Evolutionary conservation across 2,797 vertebrate genomes (phyloP).

Genomic region (Tangara arthus): DNA sequence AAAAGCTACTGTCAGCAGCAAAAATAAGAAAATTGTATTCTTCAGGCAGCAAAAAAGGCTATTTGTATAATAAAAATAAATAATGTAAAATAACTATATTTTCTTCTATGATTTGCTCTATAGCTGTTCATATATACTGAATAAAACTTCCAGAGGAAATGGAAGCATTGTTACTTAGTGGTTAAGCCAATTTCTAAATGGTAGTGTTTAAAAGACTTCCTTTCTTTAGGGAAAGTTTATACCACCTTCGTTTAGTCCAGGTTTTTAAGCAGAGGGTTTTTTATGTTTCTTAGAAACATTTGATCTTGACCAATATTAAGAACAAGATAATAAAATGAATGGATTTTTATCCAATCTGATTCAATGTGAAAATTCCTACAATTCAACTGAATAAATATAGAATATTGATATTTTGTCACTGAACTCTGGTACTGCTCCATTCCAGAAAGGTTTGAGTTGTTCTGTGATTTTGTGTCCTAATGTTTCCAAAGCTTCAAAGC

Average conservation of each 20-base stretch:
- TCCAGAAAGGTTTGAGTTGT: background rate
- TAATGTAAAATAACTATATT: background rate
- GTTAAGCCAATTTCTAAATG: background rate
- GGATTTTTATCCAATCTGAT: background rate
- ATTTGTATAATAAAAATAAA: background rate
- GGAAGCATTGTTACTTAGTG: background rate
- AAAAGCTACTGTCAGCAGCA: background rate
- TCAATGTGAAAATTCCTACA: background rate
- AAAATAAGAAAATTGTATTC: background rate
- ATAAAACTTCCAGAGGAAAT: background rate
- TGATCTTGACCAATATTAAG: background rate
- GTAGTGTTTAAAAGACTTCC: background rate
- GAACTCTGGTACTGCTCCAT: background rate
- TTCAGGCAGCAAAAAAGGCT: background rate
- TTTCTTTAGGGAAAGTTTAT: background rate
- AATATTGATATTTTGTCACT: background rate
- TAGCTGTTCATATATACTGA: background rate
- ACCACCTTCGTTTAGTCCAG: background rate
- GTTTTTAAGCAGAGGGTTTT: background rate
- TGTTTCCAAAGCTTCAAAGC: background rate
- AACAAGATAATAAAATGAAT: background rate
- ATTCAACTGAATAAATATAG: background rate
- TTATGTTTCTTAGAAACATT: background rate
- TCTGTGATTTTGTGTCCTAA: background rate
- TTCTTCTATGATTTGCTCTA: background rate